Evolutionary conservation across 2,797 vertebrate genomes (phyloP).

Genomic region (Xiphorhynchus erythropygius): DNA sequence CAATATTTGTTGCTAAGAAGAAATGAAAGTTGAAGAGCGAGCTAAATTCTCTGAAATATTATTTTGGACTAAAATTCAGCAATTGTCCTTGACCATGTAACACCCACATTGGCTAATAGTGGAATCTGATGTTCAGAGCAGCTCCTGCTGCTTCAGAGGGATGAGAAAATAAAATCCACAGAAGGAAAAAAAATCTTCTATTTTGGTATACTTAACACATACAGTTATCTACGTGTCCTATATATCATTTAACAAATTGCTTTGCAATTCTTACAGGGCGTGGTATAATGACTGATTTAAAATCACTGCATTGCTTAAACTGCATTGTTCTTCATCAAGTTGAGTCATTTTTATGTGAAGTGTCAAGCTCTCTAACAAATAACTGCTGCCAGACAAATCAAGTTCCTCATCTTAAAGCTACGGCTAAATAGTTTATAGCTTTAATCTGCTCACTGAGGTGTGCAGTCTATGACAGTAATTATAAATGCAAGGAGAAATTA

Average conservation of each 20-base stretch:
- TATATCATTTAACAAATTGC: constrained; percentile 80
- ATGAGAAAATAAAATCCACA: constrained; percentile 14
- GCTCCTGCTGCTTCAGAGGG: neutral
- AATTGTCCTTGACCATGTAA: neutral
- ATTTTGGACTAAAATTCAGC: neutral
- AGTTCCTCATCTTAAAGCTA: constrained; percentile 91
- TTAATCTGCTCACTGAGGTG: constrained; percentile 99
- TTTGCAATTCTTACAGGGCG: constrained; percentile 76
- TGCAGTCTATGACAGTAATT: constrained; percentile 99
- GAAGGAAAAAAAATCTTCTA: constrained; percentile 16
- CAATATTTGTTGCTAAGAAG: neutral
- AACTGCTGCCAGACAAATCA: constrained; percentile 95
- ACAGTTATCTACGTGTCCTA: constrained; percentile 62
- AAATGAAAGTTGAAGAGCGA: neutral
- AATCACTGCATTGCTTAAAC: constrained; percentile 83
- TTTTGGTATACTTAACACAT: constrained; percentile 70
- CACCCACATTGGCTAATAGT: neutral
- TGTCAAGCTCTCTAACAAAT: constrained; percentile 94
- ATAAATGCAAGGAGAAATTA: constrained; percentile 99
- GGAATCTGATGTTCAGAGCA: neutral
- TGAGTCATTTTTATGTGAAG: constrained; percentile 88
- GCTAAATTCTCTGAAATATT: neutral
- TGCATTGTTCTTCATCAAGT: constrained; percentile 85
- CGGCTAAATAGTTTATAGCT: constrained; percentile 99
- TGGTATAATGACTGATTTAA: constrained; percentile 83